Percentiles rank a stretch among this genome's conserved stretches.
Conservation (phyloP, 1,140 invertebrate species). For the Eumaeus atala region DNA sequence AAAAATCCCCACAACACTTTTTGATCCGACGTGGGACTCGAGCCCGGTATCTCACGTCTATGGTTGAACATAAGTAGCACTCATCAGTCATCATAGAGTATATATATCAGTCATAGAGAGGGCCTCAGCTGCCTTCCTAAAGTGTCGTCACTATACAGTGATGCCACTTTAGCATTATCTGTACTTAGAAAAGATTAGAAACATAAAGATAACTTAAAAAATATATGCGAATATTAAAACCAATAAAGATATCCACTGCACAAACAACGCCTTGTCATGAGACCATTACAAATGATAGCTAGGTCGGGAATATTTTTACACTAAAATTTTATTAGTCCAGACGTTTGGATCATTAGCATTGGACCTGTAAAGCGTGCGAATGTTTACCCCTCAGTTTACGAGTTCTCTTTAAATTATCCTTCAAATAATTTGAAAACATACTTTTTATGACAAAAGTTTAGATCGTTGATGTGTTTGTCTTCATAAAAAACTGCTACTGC, state of each 20-base stretch:
- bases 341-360: neutral
- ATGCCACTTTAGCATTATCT: too few species aligned
- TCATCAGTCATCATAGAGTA: too few species aligned
- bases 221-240: too few species aligned
- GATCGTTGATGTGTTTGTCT: neutral
- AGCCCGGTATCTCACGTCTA: too few species aligned
- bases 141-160: too few species aligned
- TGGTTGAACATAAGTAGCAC: too few species aligned
- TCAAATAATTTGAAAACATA: neutral
- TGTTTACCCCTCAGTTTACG: neutral
- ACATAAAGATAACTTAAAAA: too few species aligned
- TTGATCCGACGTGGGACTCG: too few species aligned
- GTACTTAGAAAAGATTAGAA: too few species aligned
- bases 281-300: neutral
- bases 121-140: too few species aligned
- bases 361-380: neutral
- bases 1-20: too few species aligned
- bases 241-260: neutral
- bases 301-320: neutral
- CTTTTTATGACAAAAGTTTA: neutral
- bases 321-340: neutral
- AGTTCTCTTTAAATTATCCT: neutral
- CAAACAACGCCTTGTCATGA: neutral
- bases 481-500: neutral
- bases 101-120: too few species aligned